Conservation (phyloP, 2,113 vertebrate species). For the Hippocampus guttulatus region DNA sequence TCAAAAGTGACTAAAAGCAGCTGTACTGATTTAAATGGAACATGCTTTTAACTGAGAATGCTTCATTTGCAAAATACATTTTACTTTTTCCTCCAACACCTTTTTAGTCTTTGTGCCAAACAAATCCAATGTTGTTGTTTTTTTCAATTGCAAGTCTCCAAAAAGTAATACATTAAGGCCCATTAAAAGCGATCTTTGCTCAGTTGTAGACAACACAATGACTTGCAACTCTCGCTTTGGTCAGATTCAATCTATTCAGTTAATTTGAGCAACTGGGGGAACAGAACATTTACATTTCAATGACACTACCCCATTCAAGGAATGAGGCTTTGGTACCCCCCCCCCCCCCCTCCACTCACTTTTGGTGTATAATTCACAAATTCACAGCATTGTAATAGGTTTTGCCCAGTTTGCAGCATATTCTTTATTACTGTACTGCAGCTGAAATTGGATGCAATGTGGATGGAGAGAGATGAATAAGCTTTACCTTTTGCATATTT, state of each 20-base stretch:
- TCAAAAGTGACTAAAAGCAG: neutral
- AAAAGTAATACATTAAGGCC: neutral
- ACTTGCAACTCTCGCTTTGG: conserved; percentile 1
- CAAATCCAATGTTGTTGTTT: neutral
- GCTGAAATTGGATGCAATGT: conserved; percentile 12
- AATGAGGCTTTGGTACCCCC: conserved; percentile 19
- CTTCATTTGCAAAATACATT: neutral
- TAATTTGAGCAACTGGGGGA: conserved; percentile 23
- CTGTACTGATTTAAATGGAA: neutral
- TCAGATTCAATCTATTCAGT: conserved; percentile 28
- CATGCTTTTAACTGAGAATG: neutral
- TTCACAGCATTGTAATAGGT: conserved; percentile 32
- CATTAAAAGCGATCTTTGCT: conserved; percentile 20
- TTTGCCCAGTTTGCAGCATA: conserved; percentile 10
- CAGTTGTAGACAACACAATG: conserved; percentile 10
- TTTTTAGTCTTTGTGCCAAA: neutral
- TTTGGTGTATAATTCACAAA: conserved; percentile 43
- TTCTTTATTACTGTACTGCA: conserved; percentile 31
- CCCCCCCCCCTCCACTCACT: neutral
- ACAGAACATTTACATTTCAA: conserved; percentile 5
- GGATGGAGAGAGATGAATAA: neutral
- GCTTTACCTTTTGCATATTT: conserved; percentile 6
- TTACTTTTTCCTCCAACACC: too few relatives aligned
- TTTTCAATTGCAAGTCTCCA: neutral
- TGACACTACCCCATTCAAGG: conserved; percentile 19